Base-by-base conservation (phyloP, 2,797 vertebrate genomes). In the Argyrosomus regius region DNA sequence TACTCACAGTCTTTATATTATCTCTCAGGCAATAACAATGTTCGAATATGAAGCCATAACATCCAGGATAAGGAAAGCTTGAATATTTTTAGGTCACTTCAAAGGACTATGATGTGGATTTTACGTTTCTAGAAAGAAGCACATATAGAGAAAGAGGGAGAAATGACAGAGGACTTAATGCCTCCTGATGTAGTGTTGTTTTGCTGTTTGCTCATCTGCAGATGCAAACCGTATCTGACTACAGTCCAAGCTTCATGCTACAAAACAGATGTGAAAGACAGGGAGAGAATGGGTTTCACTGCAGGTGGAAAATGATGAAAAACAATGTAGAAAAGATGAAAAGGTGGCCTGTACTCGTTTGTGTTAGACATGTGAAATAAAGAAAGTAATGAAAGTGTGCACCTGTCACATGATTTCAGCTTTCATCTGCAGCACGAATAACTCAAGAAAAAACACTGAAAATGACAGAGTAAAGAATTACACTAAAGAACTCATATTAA, bases 271-370 rank as follows among this genome's bases (percentile, higher is more conserved):
- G 75, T 76, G 72, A 80, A 56, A 52, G 70, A 72, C 39, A 56
- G n/a, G 35, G 28, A 68, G 54, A 65, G 43, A 75, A 75, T 57
- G 26, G 1, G 46, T 78, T 73, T 84, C 67, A 70, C 56, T 68
- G 74, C 41, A 41, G 76, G 57, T 77, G 64, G 72, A 74, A 65
- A 58, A 86, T 74, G 48, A 85, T 82, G 70, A 86, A 81, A 88
- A 87, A 64, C 65, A 86, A 75, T 78, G 60, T 22, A 61, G 69
- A 9, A 35, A 35, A 35, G 72, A 82, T 88, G 78, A 90, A 88
- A 84, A 81, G 72, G 48, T 26, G 82, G 35, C 77, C 50, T 72
- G 54, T 80, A 45, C 60, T 81, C 11, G 20, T 80, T 78, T 86
- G 43, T 80, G 22, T 81, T 50, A 67, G 45, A 80, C 48, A 58